Conservation (phyloP, 30 jellyfish, hydroid and myxozoan species). For the Nemopilema nomurai region DNA sequence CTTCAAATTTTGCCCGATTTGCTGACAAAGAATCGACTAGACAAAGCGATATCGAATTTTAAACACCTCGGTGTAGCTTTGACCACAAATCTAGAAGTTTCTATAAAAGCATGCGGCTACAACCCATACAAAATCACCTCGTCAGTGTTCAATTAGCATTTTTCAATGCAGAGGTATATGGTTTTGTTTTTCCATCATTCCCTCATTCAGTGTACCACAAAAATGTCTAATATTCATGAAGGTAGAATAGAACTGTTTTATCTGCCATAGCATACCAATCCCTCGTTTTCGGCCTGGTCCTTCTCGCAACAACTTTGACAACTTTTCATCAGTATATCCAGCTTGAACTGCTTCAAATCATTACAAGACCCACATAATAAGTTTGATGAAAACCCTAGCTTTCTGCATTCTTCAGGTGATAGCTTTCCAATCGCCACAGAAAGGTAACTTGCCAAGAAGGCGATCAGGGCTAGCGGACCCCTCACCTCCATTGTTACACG, state of each 20-base stretch:
- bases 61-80: too few relatives aligned
- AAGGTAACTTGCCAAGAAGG: constrained; percentile 44
- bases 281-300: constrained; percentile 87
- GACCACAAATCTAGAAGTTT: too few relatives aligned
- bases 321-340: constrained; percentile 57
- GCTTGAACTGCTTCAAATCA: constrained; percentile 82
- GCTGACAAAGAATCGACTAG: too few relatives aligned
- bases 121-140: too few relatives aligned
- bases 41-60: too few relatives aligned
- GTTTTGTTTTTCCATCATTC: too few relatives aligned
- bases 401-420: constrained; percentile 82
- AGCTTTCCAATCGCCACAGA: constrained; percentile 44
- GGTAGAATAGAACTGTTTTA: neutral
- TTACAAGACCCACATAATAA: constrained; percentile 89
- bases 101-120: too few relatives aligned
- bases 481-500: constrained; percentile 29
- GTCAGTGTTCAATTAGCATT: too few relatives aligned
- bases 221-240: neutral
- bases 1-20: too few relatives aligned
- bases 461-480: constrained; percentile 30
- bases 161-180: too few relatives aligned
- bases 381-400: constrained; percentile 83
- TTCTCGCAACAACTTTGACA: constrained; percentile 87
- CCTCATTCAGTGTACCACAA: too few relatives aligned
- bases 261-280: constrained; percentile 35